Evolutionary conservation across 2,888 invertebrate genomes (phyloP).

Genomic region (Dascillus cervinus): DNA sequence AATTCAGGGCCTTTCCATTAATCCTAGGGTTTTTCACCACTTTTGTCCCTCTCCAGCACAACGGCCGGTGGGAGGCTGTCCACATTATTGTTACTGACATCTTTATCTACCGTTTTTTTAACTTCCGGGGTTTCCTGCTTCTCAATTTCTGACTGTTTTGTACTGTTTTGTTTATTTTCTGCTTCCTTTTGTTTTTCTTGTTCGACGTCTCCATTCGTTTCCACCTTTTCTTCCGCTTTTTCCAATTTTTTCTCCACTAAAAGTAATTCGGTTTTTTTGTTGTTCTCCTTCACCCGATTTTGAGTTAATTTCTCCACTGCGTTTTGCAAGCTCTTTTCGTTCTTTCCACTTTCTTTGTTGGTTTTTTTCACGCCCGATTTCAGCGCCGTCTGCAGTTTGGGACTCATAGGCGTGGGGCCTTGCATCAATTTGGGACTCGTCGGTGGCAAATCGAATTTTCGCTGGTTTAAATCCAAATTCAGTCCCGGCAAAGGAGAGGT

Average conservation of each 20-base stretch:
- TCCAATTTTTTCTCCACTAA: no score
- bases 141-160: slow-evolving; percentile 5
- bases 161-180: neutral
- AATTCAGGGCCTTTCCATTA: slow-evolving; percentile 7
- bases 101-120: slow-evolving; percentile 10
- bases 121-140: slow-evolving; percentile 5
- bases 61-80: slow-evolving; percentile 13
- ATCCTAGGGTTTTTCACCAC: neutral
- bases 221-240: slow-evolving; percentile 12
- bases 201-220: slow-evolving; percentile 2
- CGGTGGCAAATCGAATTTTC: slow-evolving; percentile 27
- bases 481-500: slow-evolving; percentile 24
- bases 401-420: slow-evolving; percentile 5
- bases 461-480: slow-evolving; percentile 21
- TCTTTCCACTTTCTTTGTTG: slow-evolving; percentile 24
- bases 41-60: slow-evolving; percentile 4
- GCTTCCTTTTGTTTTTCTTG: slow-evolving; percentile 4
- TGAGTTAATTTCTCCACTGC: slow-evolving; percentile 37
- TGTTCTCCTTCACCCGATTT: slow-evolving; percentile 29
- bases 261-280: neutral
- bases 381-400: slow-evolving; percentile 2
- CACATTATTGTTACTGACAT: slow-evolving; percentile 14
- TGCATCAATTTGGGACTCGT: slow-evolving; percentile 15
- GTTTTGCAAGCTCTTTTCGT: slow-evolving; percentile 36
- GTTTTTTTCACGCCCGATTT: slow-evolving; percentile 18